These are phyloP conservation scores for Agrotis clavis DNA, from an alignment of 2,888 invertebrate species.

Conservation along the genomic window DNA sequence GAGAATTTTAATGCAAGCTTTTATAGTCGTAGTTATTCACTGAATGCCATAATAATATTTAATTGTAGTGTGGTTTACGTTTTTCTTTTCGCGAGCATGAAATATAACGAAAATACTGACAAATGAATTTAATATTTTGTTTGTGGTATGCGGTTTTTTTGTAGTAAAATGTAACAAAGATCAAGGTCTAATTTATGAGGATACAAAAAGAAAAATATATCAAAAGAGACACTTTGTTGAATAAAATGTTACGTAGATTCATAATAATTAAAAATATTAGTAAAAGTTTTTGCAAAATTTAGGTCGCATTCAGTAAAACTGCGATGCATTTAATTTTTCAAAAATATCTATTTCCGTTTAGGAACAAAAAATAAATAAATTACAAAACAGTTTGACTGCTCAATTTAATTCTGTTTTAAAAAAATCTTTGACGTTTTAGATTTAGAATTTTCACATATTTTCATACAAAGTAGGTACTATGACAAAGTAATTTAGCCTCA, in stretches of 20 bases:
- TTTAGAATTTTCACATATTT: no score
- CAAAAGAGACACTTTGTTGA: not conserved
- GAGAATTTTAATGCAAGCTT: constrained; percentile 45
- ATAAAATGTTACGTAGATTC: not conserved
- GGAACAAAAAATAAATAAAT: no score
- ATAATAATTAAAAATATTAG: not conserved
- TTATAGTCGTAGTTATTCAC: constrained; percentile 30
- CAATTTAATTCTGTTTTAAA: no score
- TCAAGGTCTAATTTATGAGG: not conserved
- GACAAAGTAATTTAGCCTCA: no score
- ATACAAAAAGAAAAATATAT: not conserved
- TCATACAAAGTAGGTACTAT: no score
- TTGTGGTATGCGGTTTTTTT: not conserved
- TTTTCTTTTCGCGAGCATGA: constrained; percentile 28
- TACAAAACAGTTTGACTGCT: no score
- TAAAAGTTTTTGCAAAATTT: not conserved
- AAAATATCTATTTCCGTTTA: no score
- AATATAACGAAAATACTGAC: constrained; percentile 16
- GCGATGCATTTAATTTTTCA: not conserved
- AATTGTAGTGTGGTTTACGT: constrained; percentile 25
- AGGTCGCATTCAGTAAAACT: not conserved
- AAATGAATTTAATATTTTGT: constrained; percentile 26
- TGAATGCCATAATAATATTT: constrained; percentile 45
- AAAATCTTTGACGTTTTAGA: no score
- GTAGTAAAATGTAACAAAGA: not conserved